Evolutionary conservation across 2,113 vertebrate species (phyloP), one percentile per base, ranked within the genome.

Genomic region (Coreoperca whiteheadi): DNA sequence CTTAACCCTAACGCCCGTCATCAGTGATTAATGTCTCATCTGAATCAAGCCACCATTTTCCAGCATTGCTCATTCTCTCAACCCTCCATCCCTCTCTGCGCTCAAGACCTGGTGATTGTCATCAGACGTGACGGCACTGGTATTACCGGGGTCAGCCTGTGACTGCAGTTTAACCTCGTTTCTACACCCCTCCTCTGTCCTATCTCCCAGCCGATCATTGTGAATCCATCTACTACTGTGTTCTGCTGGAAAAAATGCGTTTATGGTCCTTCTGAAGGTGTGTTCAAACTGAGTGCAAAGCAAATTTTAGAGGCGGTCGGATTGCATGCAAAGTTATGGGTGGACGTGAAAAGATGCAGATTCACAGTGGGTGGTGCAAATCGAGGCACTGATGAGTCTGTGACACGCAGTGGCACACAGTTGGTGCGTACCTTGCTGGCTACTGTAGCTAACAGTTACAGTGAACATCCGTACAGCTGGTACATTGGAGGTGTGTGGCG

Each of bases 131-230:
- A 93, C 79, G 56, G 83, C 75, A 12, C 74, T 73, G 76, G 67
- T 82, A 81, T 82, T 89, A 81, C 64, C 64, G 66, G 84, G 87
- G 89, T 93, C 88, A 77, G 48, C 50, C 83, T 59, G 65, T 75
- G 77, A 90, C 70, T 50, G 86, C 86, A 90, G 86, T 89, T 92
- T 93, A 91, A 92, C 87, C 87, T 87, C 72, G 81, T 77, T 80
- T 88, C 77, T 76, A 57, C 71, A 74, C 77, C 66, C 39, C 48
- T 88, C 54, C 81, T 78, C 77, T 68, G 65, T 86, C 83, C 85
- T 60, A 25, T 71, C 4, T 9, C 74, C 56, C 66, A 64, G 32
- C 20, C 1, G 16, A 66, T 83, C 71, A 67, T 20, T 60, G 48
- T 16, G 69, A 34, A 66, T 63, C 61, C 56, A 28, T 72, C 79